phyloP scores from a whole-genome alignment of 2,888 invertebrate species.

The Gonocerus acuteangulatus region DNA sequence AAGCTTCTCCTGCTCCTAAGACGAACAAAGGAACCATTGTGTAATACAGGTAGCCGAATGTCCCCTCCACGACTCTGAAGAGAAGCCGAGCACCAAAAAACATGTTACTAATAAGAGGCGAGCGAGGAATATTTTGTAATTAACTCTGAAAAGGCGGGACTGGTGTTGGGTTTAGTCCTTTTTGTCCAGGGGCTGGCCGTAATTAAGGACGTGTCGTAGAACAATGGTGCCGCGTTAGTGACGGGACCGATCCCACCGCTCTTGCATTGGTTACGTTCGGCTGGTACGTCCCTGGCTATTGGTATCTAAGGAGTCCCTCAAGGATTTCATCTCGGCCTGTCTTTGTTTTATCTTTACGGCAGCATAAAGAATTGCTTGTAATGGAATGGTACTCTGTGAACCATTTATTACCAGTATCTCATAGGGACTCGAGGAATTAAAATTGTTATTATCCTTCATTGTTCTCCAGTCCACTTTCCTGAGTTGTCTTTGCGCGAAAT shows the following conservation, averaged over 20 bases:
- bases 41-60: slow-evolving; percentile 19
- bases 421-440: too few species aligned
- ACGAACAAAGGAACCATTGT: slow-evolving; percentile 17
- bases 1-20: too few species aligned
- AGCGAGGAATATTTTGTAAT: slow-evolving; percentile 24
- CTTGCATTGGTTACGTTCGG: neutral
- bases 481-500: too few species aligned
- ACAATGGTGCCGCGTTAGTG: slow-evolving; percentile 8
- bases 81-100: slow-evolving; percentile 3
- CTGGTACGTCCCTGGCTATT: neutral
- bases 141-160: slow-evolving; percentile 14
- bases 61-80: neutral
- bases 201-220: slow-evolving; percentile 26
- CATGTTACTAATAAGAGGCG: slow-evolving; percentile 17
- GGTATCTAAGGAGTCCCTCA: too few species aligned
- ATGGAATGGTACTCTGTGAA: too few species aligned
- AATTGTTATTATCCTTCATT: too few species aligned
- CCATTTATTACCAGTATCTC: too few species aligned
- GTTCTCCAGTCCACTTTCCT: too few species aligned
- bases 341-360: neutral
- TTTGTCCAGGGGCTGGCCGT: slow-evolving; percentile 2
- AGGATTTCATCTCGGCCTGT: neutral
- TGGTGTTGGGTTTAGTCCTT: neutral
- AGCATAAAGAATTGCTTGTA: neutral
- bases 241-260: neutral